Evolutionary conservation across 37 sponge, comb jelly and placozoan genomes (phyloP), one percentile per base, ranked within the genome.

Genomic region (Mnemiopsis leidyi): DNA sequence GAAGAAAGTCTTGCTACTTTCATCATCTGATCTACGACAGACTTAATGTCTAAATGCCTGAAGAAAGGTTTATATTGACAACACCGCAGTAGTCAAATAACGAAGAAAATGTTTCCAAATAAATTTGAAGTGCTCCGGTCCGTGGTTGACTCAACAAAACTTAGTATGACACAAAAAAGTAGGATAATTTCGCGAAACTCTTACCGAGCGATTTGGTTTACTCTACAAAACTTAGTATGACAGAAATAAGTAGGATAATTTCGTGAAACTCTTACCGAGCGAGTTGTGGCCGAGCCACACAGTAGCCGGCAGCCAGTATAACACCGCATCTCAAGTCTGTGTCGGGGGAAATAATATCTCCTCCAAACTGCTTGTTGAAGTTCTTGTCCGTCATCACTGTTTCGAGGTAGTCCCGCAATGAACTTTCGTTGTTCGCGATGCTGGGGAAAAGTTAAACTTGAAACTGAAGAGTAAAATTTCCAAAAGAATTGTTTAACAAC

Each of bases 281-380:
- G n/a, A 85, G 61, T 23, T 40, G 40, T 39, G 90, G 90, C 25
- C 90, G 13, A 85, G 90, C 90, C 0, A 85, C n/a, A 39, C 90
- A 85, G 61, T 85, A 85, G 1, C 90, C 90, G 7, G 29, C 48
- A 85, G 90, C 90, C 0, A 85, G 90, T 16, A 85, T 61, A 23
- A 40, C 90, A 85, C 48, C 90, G 23, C 90, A 85, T 37, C 30
- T 38, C 48, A 85, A 21, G 24, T 85, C 48, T 13, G 48, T n/a
- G 29, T 32, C 7, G 3, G 61, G 23, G 3, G 24, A 20, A 13
- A 23, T 37, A 26, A 85, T 18, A 29, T 85, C 90, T 28, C 90
- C 39, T 37, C 16, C 25, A 35, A 85, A 32, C 26, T 2, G 32
- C 61, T 85, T 40, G 26, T 39, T 61, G n/a, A 85, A 16, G 29